Conservation (phyloP, 1,140 invertebrate species). For the Pygmarrhopalites habei region DNA sequence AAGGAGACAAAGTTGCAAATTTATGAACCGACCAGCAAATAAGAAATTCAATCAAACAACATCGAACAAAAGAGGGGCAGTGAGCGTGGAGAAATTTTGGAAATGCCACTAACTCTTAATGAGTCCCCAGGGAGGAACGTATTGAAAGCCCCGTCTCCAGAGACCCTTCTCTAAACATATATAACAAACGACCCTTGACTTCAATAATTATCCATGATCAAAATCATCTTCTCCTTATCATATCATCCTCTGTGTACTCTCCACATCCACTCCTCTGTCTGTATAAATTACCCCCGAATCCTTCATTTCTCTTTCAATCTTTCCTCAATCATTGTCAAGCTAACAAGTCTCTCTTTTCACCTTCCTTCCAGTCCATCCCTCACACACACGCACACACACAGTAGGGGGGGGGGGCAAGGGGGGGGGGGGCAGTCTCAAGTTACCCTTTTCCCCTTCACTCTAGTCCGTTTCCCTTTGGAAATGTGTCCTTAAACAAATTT, state of each 20-base stretch:
- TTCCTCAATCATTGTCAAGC: constrained; percentile 11
- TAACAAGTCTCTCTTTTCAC: constrained; percentile 3
- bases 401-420: too few relatives aligned
- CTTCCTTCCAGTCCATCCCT: too few relatives aligned
- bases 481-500: too few relatives aligned
- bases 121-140: constrained; percentile 24
- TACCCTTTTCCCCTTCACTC: too few relatives aligned
- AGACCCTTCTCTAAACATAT: constrained; percentile 33
- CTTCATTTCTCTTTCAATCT: constrained; percentile 2
- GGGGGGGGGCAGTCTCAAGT: too few relatives aligned
- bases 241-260: too few relatives aligned
- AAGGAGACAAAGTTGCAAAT: constrained; percentile 33
- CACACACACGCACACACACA: too few relatives aligned
- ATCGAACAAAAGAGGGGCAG: constrained; percentile 20
- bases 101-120: constrained; percentile 39
- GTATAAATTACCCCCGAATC: background rate
- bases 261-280: background rate
- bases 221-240: constrained; percentile 11
- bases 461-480: too few relatives aligned
- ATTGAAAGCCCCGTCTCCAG: constrained; percentile 15
- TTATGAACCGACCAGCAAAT: constrained; percentile 37
- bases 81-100: constrained; percentile 37
- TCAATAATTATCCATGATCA: constrained; percentile 24
- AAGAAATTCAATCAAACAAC: constrained; percentile 34
- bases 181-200: constrained; percentile 40